Evolutionary conservation across 2,888 invertebrate genomes (phyloP).

Genomic region (Boloria selene): DNA sequence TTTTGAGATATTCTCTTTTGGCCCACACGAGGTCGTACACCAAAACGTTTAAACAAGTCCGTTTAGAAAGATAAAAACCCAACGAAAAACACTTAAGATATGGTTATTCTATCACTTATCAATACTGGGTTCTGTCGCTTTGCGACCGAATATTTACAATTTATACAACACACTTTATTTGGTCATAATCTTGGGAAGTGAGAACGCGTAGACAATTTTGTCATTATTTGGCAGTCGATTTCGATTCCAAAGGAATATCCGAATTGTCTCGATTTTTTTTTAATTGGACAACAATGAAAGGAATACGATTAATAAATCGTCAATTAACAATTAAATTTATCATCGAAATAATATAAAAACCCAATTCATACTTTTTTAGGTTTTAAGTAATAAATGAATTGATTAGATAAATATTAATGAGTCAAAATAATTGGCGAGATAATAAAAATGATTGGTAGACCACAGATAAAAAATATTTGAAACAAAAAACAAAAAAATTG

Average conservation of each 20-base stretch:
- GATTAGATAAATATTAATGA: not conserved
- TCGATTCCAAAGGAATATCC: slow-evolving; percentile 28
- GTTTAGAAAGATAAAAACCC: slow-evolving; percentile 53
- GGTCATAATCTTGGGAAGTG: slow-evolving; percentile 72
- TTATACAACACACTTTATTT: slow-evolving; percentile 65
- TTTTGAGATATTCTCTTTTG: slow-evolving; percentile 74
- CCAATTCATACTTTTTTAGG: not conserved
- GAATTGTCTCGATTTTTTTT: slow-evolving; percentile 15
- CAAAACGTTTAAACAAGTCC: slow-evolving; percentile 55
- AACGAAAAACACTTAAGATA: slow-evolving; percentile 69
- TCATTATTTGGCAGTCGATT: slow-evolving; percentile 39
- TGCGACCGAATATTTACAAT: slow-evolving; percentile 47
- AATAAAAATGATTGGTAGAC: not conserved
- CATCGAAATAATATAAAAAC: not conserved
- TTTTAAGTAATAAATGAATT: slow-evolving; percentile 2
- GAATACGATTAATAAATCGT: not conserved
- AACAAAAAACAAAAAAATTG: not conserved
- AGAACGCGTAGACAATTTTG: slow-evolving; percentile 52
- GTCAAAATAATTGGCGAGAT: not conserved
- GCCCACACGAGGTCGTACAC: slow-evolving; percentile 62
- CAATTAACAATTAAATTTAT: not conserved
- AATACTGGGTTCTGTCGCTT: slow-evolving; percentile 44
- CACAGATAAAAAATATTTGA: not conserved
- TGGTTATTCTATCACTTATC: slow-evolving; percentile 74
- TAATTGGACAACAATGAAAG: slow-evolving; percentile 4